phyloP scores from a whole-genome alignment of 2,888 invertebrate species.

The Gastracanthus pulcherrimus region DNA sequence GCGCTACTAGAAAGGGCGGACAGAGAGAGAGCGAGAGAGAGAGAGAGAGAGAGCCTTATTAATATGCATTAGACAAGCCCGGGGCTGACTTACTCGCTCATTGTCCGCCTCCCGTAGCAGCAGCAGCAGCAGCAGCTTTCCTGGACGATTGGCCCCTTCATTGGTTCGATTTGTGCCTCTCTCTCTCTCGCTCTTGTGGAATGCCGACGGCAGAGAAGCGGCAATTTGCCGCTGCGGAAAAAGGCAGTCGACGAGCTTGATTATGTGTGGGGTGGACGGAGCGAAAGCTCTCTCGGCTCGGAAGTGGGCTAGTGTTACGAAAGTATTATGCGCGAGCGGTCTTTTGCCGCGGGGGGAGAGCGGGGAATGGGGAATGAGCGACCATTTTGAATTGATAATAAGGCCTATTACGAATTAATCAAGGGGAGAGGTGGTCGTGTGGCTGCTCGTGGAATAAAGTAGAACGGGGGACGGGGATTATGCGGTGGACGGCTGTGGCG shows the following conservation, averaged over 20 bases:
- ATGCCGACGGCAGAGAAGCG: background rate
- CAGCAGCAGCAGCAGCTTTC: conserved; percentile 62
- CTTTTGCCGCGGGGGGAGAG: background rate
- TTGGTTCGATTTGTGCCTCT: conserved; percentile 65
- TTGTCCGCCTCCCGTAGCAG: conserved; percentile 58
- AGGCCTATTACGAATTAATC: conserved; percentile 39
- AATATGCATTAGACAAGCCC: conserved; percentile 70
- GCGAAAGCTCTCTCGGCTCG: background rate
- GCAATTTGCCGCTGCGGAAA: background rate
- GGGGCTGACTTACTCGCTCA: conserved; percentile 65
- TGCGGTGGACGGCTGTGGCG: background rate
- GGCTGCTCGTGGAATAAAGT: background rate
- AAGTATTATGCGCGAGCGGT: conserved; percentile 25
- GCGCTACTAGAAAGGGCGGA: background rate
- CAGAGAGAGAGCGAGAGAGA: background rate
- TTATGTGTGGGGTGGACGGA: background rate
- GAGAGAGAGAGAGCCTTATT: conserved; percentile 61
- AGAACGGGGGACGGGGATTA: background rate
- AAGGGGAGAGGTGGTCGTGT: background rate
- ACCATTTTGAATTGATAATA: conserved; percentile 51
- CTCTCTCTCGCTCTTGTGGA: background rate
- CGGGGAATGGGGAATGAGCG: background rate
- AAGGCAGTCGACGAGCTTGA: conserved; percentile 13
- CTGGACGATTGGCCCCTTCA: conserved; percentile 66
- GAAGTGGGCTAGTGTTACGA: conserved; percentile 51